Evolutionary conservation across 2,888 invertebrate species (phyloP), one percentile per base, ranked within the genome.

Genomic region (Hirtodrosophila confusa): DNA sequence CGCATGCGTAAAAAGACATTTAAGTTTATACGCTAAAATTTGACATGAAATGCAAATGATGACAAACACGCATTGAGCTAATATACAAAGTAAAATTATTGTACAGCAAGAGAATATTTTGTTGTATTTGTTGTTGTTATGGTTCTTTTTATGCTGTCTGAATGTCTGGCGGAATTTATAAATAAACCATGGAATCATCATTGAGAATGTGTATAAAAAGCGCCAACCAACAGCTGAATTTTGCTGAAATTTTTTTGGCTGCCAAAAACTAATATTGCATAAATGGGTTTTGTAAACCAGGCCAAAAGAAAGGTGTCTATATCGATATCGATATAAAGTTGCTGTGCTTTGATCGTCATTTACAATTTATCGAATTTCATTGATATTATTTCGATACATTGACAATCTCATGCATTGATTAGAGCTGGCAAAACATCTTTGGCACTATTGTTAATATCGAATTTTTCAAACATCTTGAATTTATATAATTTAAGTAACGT

Each of bases 121-220:
- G 8, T 51, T 39, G 17, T 36, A 27, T 37, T 45, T 44, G n/a
- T 40, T 57, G 17, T 50, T 53, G 33, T 47, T 47, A 5, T 33
- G 33, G 27, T 41, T 53, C 17, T 35, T 44, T 49, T 62, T 56
- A 63, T 66, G 63, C 51, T 62, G 50, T 49, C 39, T 41, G 48
- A 70, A 73, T 49, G 55, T 61, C 64, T 74, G 74, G 70, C 67
- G 60, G 57, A 65, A 71, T 78, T 88, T 88, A 87, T 67, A 88
- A 89, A 88, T 89, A 88, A 88, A 84, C 80, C 75, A 89, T 88
- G 88, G 89, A 88, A 87, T 89, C 89, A 88, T 87, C 88, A 77
- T 68, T 58, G 60, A 48, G 51, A 54, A 40, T 55, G 33, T 53
- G 43, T 47, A 41, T 44, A 51, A 35, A 69, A 60, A 44, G 44